Evolutionary conservation across 2,888 invertebrate genomes (phyloP), one percentile per base, ranked within the genome.

Genomic region (Peribatodes rhomboidaria): DNA sequence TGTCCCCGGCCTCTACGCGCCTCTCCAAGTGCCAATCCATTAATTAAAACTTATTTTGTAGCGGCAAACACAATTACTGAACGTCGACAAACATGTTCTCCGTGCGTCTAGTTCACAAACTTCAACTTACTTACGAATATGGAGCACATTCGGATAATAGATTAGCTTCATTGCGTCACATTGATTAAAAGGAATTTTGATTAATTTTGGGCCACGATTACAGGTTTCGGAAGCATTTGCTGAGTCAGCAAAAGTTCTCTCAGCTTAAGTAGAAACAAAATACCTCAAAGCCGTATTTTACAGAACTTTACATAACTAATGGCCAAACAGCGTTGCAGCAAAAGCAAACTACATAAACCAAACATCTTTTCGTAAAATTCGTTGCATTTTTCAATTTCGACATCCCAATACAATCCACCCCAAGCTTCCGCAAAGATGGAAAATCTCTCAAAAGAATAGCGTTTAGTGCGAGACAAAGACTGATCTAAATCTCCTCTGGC

Each of bases 41-140:
- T 93, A 93, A 93, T 93, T 93, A 92, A 92, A 93, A 93, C 88
- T 92, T 92, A 89, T 91, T 90, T 90, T 86, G 90, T 87, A 82
- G 79, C 85, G 78, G 81, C 83, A 84, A 84, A 86, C 85, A 86
- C 80, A 82, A 88, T 86, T 80, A 76, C 80, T 79, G 81, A 81
- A 81, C 81, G 72, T 72, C 72, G 78, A 81, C 85, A 85, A 86
- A 87, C 81, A 84, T 74, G 75, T 81, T 66, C 73, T 81, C 79
- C 76, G 78, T 76, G 77, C 76, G 82, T 80, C 79, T 85, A 82
- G 84, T 86, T 84, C 79, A 78, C 73, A 70, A 77, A 71, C 61
- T 68, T 69, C 70, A 84, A 84, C 82, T 85, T 83, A 83, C 81
- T 85, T 83, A 82, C 81, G 80, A 82, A 84, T 84, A 84, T 82